These are phyloP conservation scores for Xiphophorus hellerii DNA, from an alignment of 2,113 vertebrate genomes.

Conservation along the genomic window DNA sequence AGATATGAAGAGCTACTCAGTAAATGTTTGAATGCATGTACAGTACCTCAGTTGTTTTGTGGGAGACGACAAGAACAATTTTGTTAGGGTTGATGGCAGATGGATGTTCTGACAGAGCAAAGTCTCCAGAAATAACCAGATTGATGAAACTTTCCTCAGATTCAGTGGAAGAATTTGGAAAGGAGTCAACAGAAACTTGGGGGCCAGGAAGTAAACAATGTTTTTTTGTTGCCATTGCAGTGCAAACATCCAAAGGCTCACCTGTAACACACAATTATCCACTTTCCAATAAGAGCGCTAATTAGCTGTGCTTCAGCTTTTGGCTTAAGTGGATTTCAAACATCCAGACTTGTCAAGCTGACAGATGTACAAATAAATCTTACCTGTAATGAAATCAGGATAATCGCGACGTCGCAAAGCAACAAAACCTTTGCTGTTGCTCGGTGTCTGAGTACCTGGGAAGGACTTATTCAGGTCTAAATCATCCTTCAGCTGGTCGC, in stretches of 20 bases:
- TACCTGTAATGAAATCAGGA: conserved; percentile 49
- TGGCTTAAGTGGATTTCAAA: neutral
- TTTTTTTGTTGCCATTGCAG: conserved; percentile 75
- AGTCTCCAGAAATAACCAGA: conserved; percentile 61
- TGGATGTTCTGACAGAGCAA: conserved; percentile 55
- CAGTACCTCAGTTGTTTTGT: conserved; percentile 83
- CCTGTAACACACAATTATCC: conserved; percentile 56
- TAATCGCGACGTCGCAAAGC: conserved; percentile 73
- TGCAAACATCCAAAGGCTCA: conserved; percentile 77
- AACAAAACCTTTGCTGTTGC: conserved; percentile 62
- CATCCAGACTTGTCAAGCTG: neutral
- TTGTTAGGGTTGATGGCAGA: conserved; percentile 81
- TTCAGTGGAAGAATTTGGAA: conserved; percentile 50
- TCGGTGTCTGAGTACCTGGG: conserved; percentile 59
- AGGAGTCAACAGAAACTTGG: conserved; percentile 14
- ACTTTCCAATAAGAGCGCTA: neutral
- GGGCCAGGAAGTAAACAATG: conserved; percentile 47
- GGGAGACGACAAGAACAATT: conserved; percentile 83
- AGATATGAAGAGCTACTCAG: neutral
- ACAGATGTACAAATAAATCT: neutral
- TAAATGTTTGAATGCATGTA: neutral
- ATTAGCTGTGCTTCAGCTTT: neutral
- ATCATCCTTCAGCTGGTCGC: conserved; percentile 51
- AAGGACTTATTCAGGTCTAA: conserved; percentile 76
- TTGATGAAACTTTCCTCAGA: conserved; percentile 79